Conservation (phyloP, 2,797 vertebrate genomes). For the Sebastes miniatus region DNA sequence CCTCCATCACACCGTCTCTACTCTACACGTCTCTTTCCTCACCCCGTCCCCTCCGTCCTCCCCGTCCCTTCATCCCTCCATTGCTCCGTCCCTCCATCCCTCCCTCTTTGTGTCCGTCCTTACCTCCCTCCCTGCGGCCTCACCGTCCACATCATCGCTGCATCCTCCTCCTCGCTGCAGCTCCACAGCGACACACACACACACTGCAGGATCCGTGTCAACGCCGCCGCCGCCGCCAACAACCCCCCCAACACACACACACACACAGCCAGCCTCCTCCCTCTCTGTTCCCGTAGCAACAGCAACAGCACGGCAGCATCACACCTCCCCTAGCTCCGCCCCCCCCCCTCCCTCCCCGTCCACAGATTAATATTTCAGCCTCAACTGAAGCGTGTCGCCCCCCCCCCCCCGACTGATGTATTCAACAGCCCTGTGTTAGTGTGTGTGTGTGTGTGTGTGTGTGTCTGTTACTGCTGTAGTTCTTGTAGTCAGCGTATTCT, state of each 20-base stretch:
- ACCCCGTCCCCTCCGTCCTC: neutral
- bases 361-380: constrained; percentile 75
- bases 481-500: too few relatives aligned
- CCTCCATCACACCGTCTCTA: constrained; percentile 15
- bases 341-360: neutral
- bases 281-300: constrained; percentile 79
- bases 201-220: constrained; percentile 36
- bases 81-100: neutral
- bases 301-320: constrained; percentile 64
- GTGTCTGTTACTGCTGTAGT: too few relatives aligned
- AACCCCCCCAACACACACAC: neutral
- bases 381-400: constrained; percentile 46
- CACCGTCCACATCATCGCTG: constrained; percentile 55
- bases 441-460: too few relatives aligned
- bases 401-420: constrained; percentile 62
- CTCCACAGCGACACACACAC: constrained; percentile 12
- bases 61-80: neutral
- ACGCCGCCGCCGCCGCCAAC: neutral
- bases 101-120: constrained; percentile 36
- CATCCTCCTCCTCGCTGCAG: constrained; percentile 46
- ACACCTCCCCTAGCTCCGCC: constrained; percentile 38
- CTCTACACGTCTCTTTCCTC: constrained; percentile 27
- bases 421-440: constrained; percentile 29
- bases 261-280: constrained; percentile 35
- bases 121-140: constrained; percentile 72